Percentiles rank a stretch among this genome's conserved stretches.
Evolutionary conservation across 2,888 invertebrate genomes (phyloP).

Genomic region (Artemia sinica): DNA sequence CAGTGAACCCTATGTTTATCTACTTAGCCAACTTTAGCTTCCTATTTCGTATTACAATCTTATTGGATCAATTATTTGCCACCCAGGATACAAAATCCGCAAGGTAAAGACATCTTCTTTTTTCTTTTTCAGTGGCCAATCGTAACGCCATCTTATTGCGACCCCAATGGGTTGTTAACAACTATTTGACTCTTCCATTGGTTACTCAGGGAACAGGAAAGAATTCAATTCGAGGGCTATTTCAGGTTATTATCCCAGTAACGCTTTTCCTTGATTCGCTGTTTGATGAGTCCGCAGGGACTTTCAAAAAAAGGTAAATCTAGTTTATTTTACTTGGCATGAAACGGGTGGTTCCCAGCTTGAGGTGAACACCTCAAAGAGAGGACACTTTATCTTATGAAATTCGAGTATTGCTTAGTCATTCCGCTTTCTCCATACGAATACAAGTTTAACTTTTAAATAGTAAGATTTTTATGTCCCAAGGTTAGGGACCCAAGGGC

Average conservation of each 20-base stretch:
- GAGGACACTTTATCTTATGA: too few species aligned
- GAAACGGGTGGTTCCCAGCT: too few species aligned
- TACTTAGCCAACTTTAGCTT: constrained; percentile 19
- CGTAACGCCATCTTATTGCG: constrained; percentile 19
- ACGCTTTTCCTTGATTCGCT: constrained; percentile 24
- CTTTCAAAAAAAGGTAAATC: neutral
- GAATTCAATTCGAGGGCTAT: constrained; percentile 18
- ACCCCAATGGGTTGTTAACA: constrained; percentile 21
- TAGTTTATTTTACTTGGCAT: too few species aligned
- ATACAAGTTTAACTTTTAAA: too few species aligned
- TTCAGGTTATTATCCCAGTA: constrained; percentile 21
- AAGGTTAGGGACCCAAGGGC: too few species aligned
- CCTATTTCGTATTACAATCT: constrained; percentile 17
- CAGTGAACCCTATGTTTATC: constrained; percentile 15
- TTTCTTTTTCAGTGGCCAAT: constrained; percentile 12
- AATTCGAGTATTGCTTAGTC: too few species aligned
- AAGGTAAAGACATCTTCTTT: constrained; percentile 14
- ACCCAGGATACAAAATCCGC: constrained; percentile 16
- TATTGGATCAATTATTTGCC: constrained; percentile 19
- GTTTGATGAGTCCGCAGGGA: constrained; percentile 19
- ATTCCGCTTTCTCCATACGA: too few species aligned
- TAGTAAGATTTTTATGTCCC: too few species aligned
- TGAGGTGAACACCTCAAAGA: too few species aligned
- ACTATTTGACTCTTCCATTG: constrained; percentile 19
- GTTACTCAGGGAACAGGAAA: constrained; percentile 16